phyloP scores from a whole-genome alignment of 2,113 vertebrate species.

The Eptatretus burgeri region DNA sequence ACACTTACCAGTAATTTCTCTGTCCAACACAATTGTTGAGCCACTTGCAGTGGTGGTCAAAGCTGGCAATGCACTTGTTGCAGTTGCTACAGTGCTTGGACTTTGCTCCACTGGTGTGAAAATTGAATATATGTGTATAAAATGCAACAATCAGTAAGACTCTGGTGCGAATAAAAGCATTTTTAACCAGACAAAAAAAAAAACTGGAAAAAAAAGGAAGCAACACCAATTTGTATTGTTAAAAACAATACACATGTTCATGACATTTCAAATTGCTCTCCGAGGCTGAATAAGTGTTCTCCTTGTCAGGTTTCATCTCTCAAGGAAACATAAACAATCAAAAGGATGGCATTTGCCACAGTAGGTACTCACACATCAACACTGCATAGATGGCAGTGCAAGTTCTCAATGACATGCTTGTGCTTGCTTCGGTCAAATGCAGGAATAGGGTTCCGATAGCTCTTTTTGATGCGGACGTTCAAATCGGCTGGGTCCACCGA shows the following conservation, averaged over 20 bases:
- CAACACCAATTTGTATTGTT: too few species aligned
- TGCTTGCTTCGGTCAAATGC: constrained; percentile 27
- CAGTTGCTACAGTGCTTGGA: constrained; percentile 33
- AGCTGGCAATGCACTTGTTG: constrained; percentile 34
- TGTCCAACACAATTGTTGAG: constrained; percentile 37
- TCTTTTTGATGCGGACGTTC: constrained; percentile 22
- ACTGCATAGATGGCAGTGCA: constrained; percentile 26
- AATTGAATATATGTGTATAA: constrained; percentile 2
- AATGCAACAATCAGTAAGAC: neutral
- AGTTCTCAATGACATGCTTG: constrained; percentile 25
- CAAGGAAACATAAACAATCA: too few species aligned
- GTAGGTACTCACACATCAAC: constrained; percentile 19
- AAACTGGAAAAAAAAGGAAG: too few species aligned
- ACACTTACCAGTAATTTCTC: constrained; percentile 31
- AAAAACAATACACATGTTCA: too few species aligned
- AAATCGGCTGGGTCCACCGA: constrained; percentile 22
- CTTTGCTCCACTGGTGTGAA: constrained; percentile 18
- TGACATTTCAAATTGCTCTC: too few species aligned
- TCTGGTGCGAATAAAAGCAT: neutral
- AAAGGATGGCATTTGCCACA: neutral
- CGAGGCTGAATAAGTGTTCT: too few species aligned
- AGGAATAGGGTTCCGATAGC: constrained; percentile 17
- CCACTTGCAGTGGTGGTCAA: constrained; percentile 43
- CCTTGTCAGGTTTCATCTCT: too few species aligned
- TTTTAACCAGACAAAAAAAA: neutral